Evolutionary conservation across 2,888 invertebrate genomes (phyloP), one percentile per base, ranked within the genome.

Genomic region (Ditula angustiorana): DNA sequence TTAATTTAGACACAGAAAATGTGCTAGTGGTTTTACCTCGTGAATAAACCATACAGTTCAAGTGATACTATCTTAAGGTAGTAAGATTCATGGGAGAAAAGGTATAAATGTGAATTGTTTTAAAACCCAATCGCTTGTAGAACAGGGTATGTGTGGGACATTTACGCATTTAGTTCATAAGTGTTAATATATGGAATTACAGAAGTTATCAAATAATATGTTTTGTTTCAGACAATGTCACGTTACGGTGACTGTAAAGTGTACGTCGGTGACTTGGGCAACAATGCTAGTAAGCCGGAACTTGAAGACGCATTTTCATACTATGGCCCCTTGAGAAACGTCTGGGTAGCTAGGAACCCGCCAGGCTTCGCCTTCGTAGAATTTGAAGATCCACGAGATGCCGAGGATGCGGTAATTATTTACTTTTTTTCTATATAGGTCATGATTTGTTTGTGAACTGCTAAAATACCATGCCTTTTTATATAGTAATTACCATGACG

Each of bases 281-380:
- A 96, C 80, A 96, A 95, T 78, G 98, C 98, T 30, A 97, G 98
- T 67, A 98, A 98, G 90, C 97, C 98, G 78, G 98, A 98, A 88
- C 93, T 98, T 62, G 98, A 99, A 91, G 97, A 98, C 85, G 97
- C 97, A 13, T 99, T 99, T 90, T 96, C 96, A 66, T 96, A 98
- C 78, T 99, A 98, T 82, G 99, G 99, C 10, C 96, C 97, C 0
- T 90, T 99, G 75, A 95, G 97, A 77, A 98, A 98, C 91, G 98
- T 99, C 49, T 99, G 99, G 99, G 98, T 99, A n/a, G 99, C 99
- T 0, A 94, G 98, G 74, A 98, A 99, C 86, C 98, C 98, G 11
- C 98, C 99, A 64, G 99, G 98, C 58, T 98, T 98, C 88, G 98
- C 98, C 5, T 98, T 98, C 88, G 97, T 98, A 1, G 98, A 98